These are phyloP conservation scores for Paedocypris micromegethes DNA, from an alignment of 2,797 vertebrate species.

Conservation along the genomic window DNA sequence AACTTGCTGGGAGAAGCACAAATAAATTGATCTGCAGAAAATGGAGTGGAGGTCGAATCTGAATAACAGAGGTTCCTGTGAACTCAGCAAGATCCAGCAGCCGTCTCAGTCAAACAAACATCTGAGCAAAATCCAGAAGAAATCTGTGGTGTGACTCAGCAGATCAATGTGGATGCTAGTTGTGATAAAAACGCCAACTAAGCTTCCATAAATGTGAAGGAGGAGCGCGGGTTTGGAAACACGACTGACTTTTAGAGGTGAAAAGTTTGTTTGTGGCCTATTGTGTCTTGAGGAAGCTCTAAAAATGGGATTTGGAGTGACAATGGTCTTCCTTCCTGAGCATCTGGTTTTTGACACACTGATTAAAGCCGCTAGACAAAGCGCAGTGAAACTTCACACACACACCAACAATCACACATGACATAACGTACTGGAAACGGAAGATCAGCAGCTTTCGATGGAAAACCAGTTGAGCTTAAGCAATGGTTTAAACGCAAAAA, in stretches of 20 bases:
- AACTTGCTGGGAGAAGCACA: too few relatives aligned
- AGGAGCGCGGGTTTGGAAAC: too few relatives aligned
- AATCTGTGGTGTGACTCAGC: constrained; percentile 1
- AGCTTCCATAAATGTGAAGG: too few relatives aligned
- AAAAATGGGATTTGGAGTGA: constrained; percentile 30
- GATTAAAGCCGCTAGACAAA: constrained; percentile 19
- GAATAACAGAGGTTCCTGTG: constrained; percentile 12
- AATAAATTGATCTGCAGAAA: too few relatives aligned
- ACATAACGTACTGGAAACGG: constrained; percentile 2
- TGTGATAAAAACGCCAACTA: too few relatives aligned
- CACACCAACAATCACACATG: constrained; percentile 6
- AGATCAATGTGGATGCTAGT: not conserved
- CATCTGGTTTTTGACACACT: constrained; percentile 21
- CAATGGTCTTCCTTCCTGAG: constrained; percentile 47
- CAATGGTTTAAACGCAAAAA: not conserved
- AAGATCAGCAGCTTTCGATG: constrained; percentile 13
- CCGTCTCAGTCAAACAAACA: not conserved
- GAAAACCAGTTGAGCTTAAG: too few relatives aligned
- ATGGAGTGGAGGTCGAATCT: not conserved
- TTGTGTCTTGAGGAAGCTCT: constrained; percentile 32
- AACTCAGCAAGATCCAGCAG: constrained; percentile 17
- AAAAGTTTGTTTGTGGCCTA: not conserved
- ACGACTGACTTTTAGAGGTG: not conserved
- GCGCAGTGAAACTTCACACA: not conserved
- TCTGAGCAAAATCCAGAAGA: not conserved